Evolutionary conservation across 1,140 invertebrate species (phyloP), one percentile per base, ranked within the genome.

Genomic region (Pseudomyrmex concolor): DNA sequence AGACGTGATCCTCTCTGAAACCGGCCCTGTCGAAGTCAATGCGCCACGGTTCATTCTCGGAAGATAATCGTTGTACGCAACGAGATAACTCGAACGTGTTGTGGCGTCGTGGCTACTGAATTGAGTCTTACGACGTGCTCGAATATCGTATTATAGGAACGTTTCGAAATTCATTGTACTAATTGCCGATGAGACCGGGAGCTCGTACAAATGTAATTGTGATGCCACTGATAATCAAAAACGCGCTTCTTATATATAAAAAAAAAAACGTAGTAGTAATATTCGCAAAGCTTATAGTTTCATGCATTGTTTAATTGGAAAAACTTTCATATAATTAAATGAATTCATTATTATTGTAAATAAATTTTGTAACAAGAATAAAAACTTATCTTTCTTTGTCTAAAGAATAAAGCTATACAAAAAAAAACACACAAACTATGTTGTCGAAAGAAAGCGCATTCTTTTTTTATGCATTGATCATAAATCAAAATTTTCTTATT

Each of bases 21-120:
- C 84, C 72, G 86, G 77, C 78, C 87, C 84, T 84, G 86, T 85
- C 70, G 71, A 86, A 62, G 67, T 60, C 74, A 84, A 84, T 85
- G 81, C 84, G 72, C 71, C 77, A 73, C 57, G 84, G 64, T 84
- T 88, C 87, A 84, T 86, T 77, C 68, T 62, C 71, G 78, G 72
- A 43, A 62, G 84, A 86, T 89, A 86, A 89, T 89, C 84, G 87
- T 64, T 77, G 48, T 51, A 59, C 60, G 63, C 68, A 59, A 74
- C 50, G 55, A 70, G 72, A 85, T 88, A 78, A 59, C 64, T 76
- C 55, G 54, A 34, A 62, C 64, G 43, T 73, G 78, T n/a, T 51
- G 43, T 50, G 66, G 55, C 45, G 15, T 68, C 68, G 22, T 19
- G 48, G 71, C 86, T 87, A 84, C 83, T 71, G 86, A 59, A 77